These are phyloP conservation scores for Netelia inedita DNA, from an alignment of 2,888 invertebrate genomes.

Conservation along the genomic window DNA sequence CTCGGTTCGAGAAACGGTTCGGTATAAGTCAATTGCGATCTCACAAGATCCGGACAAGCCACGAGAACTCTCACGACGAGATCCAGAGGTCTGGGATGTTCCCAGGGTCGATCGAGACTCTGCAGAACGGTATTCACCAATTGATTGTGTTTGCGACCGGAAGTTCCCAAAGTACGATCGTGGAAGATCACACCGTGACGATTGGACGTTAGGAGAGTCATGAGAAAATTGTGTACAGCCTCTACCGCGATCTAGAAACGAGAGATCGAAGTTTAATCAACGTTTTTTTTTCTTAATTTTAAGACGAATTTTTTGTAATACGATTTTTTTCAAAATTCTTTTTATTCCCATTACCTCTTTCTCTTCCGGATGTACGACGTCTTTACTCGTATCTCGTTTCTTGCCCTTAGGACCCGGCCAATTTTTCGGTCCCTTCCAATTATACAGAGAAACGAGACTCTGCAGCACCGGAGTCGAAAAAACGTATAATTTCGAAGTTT, in stretches of 20 bases:
- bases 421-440: conserved; percentile 90
- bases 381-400: conserved; percentile 81
- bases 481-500: conserved; percentile 90
- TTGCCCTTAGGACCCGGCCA: conserved; percentile 82
- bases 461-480: conserved; percentile 90
- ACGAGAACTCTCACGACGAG: conserved; percentile 88
- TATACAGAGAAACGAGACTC: conserved; percentile 89
- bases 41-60: conserved; percentile 91
- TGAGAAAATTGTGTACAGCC: conserved; percentile 89
- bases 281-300: background rate
- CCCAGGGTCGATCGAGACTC: conserved; percentile 90
- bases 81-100: conserved; percentile 88
- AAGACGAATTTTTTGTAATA: background rate
- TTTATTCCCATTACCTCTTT: conserved; percentile 81
- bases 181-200: conserved; percentile 92
- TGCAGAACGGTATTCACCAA: conserved; percentile 88
- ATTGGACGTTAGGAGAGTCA: conserved; percentile 91
- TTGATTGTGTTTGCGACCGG: conserved; percentile 87
- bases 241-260: conserved; percentile 85
- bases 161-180: conserved; percentile 88
- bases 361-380: conserved; percentile 82
- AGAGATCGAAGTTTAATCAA: background rate
- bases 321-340: background rate
- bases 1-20: conserved; percentile 88
- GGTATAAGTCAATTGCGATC: conserved; percentile 87